phyloP scores from a whole-genome alignment of 1,140 invertebrate species.

The Batillaria attramentaria region DNA sequence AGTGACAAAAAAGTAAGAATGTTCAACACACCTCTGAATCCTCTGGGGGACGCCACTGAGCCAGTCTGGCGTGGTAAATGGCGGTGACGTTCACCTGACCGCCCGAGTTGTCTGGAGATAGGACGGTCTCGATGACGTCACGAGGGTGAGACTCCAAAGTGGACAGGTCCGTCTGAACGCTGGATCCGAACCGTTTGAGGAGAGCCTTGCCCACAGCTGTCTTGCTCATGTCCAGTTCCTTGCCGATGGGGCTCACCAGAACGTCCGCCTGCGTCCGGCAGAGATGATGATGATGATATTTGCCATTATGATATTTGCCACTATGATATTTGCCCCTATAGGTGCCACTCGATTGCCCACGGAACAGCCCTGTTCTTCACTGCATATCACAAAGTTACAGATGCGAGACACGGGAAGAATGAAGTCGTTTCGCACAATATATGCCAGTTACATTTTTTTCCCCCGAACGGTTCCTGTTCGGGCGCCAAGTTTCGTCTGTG shows the following conservation, averaged over 20 bases:
- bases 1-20: too few species aligned
- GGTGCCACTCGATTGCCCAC: too few species aligned
- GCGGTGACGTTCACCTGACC: neutral
- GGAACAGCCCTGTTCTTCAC: too few species aligned
- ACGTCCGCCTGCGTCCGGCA: neutral
- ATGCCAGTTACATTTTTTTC: too few species aligned
- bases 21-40: neutral
- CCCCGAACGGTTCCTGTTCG: too few species aligned
- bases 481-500: too few species aligned
- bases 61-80: neutral
- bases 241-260: neutral
- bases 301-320: too few species aligned
- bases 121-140: neutral
- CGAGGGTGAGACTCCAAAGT: neutral
- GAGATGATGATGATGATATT: too few species aligned
- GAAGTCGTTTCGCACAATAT: too few species aligned
- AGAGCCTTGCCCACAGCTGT: slow-evolving; percentile 6
- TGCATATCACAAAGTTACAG: too few species aligned
- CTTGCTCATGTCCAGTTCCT: neutral
- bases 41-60: neutral
- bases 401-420: too few species aligned
- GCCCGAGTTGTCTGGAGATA: neutral
- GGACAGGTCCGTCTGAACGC: neutral
- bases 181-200: neutral
- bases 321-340: too few species aligned